phyloP scores from a whole-genome alignment of 2,797 vertebrate genomes.

The Spinus olivaceus region DNA sequence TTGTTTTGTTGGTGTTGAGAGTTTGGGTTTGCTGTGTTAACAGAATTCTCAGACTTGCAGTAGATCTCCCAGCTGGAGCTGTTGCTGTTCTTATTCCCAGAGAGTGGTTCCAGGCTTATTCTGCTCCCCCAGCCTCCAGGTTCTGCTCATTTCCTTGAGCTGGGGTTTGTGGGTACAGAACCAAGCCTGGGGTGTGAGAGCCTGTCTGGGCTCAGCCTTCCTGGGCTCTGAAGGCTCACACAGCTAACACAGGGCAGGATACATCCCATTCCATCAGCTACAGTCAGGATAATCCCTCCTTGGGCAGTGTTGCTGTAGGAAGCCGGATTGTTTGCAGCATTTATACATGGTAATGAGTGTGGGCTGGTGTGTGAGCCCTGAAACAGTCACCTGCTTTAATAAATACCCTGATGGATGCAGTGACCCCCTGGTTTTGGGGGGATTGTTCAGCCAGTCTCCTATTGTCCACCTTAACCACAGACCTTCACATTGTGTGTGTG shows the following conservation, averaged over 20 bases:
- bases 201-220: background rate
- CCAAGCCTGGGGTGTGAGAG: background rate
- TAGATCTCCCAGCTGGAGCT: conserved; percentile 35
- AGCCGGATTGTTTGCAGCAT: background rate
- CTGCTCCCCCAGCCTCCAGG: background rate
- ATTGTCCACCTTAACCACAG: background rate
- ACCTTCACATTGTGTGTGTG: fast-evolving
- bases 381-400: background rate
- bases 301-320: background rate
- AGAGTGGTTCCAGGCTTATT: background rate
- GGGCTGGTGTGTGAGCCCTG: background rate
- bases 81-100: background rate
- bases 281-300: background rate
- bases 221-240: background rate
- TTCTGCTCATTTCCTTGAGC: background rate
- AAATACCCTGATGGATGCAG: background rate
- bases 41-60: background rate
- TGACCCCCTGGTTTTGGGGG: background rate
- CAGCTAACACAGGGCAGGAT: background rate
- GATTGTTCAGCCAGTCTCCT: background rate
- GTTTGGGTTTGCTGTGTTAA: conserved; percentile 4
- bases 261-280: background rate
- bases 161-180: background rate
- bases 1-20: background rate
- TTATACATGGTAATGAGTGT: background rate